Evolutionary conservation across 2,113 vertebrate genomes (phyloP).

Genomic region (Ictalurus furcatus): DNA sequence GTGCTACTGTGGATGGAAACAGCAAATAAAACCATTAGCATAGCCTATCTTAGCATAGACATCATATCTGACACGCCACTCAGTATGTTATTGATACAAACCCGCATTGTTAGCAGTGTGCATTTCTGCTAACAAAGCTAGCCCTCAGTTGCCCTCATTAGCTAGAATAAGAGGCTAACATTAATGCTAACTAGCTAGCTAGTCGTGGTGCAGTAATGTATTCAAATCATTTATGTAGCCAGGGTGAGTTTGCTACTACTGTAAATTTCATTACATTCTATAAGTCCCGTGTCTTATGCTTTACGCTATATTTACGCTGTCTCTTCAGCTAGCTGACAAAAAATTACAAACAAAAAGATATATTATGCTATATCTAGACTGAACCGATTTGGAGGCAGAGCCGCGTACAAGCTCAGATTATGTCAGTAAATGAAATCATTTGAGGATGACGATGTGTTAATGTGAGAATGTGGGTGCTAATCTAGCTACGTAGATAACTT

Average conservation of each 20-base stretch:
- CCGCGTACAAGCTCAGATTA: neutral
- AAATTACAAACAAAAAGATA: neutral
- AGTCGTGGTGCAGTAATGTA: neutral
- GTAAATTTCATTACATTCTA: neutral
- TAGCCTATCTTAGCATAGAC: neutral
- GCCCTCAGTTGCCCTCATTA: neutral
- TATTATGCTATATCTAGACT: neutral
- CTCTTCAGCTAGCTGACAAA: neutral
- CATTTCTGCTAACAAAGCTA: neutral
- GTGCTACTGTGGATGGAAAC: neutral
- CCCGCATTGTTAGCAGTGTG: neutral
- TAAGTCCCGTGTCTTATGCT: no score
- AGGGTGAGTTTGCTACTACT: neutral
- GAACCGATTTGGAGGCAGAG: neutral
- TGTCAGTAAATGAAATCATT: neutral
- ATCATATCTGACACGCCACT: neutral
- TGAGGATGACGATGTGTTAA: neutral
- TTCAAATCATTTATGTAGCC: neutral
- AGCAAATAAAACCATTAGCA: neutral
- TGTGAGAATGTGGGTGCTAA: neutral
- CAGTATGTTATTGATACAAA: neutral
- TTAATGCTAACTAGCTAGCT: neutral
- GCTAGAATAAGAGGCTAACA: neutral
- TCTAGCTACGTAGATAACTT: neutral
- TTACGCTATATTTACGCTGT: neutral